Conservation (phyloP, 2,888 invertebrate genomes). For the Microdon myrmicae region DNA sequence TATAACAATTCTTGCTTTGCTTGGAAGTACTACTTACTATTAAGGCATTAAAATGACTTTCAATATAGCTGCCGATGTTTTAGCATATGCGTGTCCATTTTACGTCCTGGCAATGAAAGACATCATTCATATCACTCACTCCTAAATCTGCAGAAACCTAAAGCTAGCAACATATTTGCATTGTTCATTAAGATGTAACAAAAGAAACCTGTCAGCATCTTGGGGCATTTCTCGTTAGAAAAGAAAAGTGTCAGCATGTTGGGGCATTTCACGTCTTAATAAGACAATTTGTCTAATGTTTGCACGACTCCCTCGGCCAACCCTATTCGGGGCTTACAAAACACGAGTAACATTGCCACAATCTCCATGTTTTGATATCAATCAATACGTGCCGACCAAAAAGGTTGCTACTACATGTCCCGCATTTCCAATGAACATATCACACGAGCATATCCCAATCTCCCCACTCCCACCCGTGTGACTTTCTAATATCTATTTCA, state of each 20-base stretch:
- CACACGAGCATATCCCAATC: constrained; percentile 1
- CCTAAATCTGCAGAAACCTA: too few species aligned
- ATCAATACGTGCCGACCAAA: constrained; percentile 41
- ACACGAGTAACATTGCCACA: constrained; percentile 39
- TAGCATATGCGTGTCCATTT: not conserved
- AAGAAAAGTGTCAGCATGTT: constrained; percentile 23
- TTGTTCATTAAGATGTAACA: constrained; percentile 19
- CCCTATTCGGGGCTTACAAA: constrained; percentile 11
- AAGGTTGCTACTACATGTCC: constrained; percentile 41
- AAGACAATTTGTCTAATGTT: constrained; percentile 32
- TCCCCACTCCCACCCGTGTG: constrained; percentile 32
- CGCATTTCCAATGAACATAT: constrained; percentile 31
- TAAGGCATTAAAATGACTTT: too few species aligned
- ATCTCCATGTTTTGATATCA: constrained; percentile 47
- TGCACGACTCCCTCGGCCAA: not conserved
- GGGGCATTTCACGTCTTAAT: constrained; percentile 33
- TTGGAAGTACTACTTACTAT: too few species aligned
- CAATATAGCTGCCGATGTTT: too few species aligned
- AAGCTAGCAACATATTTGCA: too few species aligned
- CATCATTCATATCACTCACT: constrained; percentile 17
- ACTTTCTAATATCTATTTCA: constrained; percentile 50
- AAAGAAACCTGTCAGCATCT: too few species aligned
- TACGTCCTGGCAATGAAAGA: not conserved
- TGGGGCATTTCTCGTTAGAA: not conserved
- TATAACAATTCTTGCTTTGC: too few species aligned